Conservation (phyloP, 2,888 invertebrate genomes). For the Mongoloraphidia duomilia region DNA sequence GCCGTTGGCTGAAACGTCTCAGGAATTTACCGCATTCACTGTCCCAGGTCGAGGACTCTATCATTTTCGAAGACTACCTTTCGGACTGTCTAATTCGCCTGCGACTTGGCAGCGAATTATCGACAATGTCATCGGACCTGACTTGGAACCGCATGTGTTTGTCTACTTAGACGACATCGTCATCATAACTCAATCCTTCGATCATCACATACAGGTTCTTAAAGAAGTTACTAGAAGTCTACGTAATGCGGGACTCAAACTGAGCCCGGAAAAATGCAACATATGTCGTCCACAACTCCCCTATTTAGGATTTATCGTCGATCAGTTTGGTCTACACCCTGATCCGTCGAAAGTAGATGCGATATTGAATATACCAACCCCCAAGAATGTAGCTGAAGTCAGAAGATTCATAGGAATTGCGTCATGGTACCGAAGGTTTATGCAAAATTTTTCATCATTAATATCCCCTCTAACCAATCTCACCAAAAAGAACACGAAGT, state of each 20-base stretch:
- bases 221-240: background rate
- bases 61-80: slow-evolving; percentile 2
- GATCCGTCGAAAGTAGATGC: slow-evolving; percentile 4
- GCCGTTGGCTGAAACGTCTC: slow-evolving; percentile 9
- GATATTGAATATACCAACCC: slow-evolving; percentile 7
- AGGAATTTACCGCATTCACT: slow-evolving; percentile 17
- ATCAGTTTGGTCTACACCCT: slow-evolving; percentile 8
- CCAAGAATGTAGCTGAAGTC: background rate
- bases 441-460: background rate
- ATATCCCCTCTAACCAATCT: background rate
- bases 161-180: slow-evolving; percentile 2
- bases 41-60: slow-evolving; percentile 6
- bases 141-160: slow-evolving; percentile 2
- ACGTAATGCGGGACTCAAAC: background rate
- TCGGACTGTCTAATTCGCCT: too few species aligned
- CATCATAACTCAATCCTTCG: background rate
- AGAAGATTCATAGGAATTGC: slow-evolving; percentile 5
- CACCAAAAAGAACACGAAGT: background rate
- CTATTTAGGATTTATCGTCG: slow-evolving; percentile 18
- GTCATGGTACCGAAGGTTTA: slow-evolving; percentile 2
- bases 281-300: slow-evolving; percentile 8
- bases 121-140: too few species aligned
- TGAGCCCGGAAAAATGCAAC: background rate
- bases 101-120: too few species aligned
- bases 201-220: background rate